Conservation (phyloP, 1,140 invertebrate genomes). For the Gonioctena quinquepunctata region DNA sequence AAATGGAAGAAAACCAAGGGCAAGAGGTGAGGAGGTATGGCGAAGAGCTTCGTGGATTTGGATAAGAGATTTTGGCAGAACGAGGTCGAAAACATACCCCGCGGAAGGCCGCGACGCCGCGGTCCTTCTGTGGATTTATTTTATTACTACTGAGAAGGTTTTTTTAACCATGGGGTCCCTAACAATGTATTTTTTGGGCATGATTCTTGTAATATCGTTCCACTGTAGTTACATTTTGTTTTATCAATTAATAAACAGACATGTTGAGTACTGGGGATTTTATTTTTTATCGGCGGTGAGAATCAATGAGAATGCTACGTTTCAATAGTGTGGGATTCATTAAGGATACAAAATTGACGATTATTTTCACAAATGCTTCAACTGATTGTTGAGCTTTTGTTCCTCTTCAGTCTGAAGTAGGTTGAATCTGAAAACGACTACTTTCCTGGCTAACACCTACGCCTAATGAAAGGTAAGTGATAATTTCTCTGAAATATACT, state of each 20-base stretch:
- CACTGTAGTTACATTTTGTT: conserved; percentile 12
- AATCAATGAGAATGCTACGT: too few relatives aligned
- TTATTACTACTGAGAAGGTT: conserved; percentile 16
- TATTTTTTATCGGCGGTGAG: too few relatives aligned
- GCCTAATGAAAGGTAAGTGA: too few relatives aligned
- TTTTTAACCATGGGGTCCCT: background rate
- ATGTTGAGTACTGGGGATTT: background rate
- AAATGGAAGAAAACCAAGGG: conserved; percentile 72
- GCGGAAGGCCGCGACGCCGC: background rate
- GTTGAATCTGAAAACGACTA: too few relatives aligned
- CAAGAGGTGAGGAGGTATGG: conserved; percentile 64
- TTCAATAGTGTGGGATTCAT: too few relatives aligned
- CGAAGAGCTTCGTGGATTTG: background rate
- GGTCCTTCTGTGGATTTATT: background rate
- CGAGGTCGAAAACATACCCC: background rate
- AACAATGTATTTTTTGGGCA: background rate
- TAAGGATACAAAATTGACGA: too few relatives aligned
- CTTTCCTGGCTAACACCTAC: too few relatives aligned
- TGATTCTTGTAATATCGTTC: conserved; percentile 3
- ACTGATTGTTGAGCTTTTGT: too few relatives aligned
- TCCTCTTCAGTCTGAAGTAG: too few relatives aligned
- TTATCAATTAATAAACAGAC: conserved; percentile 14
- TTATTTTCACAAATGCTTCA: too few relatives aligned
- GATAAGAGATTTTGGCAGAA: background rate
- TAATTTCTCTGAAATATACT: too few relatives aligned